Evolutionary conservation across 2,888 invertebrate genomes (phyloP), one percentile per base, ranked within the genome.

Genomic region (Pyrocoelia pectoralis): DNA sequence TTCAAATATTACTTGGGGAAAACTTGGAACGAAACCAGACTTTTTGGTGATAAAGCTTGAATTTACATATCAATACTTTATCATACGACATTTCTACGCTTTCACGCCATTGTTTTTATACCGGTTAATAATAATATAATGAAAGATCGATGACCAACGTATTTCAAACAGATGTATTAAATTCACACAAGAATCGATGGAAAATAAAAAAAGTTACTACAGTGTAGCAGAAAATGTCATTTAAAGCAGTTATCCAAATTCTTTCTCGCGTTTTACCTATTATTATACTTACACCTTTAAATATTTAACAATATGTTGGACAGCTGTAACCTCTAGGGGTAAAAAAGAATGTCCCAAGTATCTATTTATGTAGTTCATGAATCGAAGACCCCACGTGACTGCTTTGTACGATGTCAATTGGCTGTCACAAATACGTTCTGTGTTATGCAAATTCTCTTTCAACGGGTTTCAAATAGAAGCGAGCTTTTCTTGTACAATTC

Each of bases 331-430:
- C 71, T 70, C 69, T 70, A 75, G 72, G 77, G 77, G 76, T 73
- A 67, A 68, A 72, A 66, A 67, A 73, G 73, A 73, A 73, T 73
- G 74, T 73, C 74, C 76, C 75, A 77, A 78, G 80, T 80, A 80
- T 80, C 80, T 80, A 79, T 80, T 80, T 80, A 79, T 78, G 77
- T 79, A 78, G 78, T 79, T 78, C 76, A 77, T 80, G 78, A 80
- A 80, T 78, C 75, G 76, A 73, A 71, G 73, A 76, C 79, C 78
- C 79, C 80, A 80, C 80, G 80, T 79, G 81, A 80, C 81, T 76
- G 75, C 77, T 79, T 81, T 81, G 76, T 81, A 72, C 75, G 73
- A 73, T 76, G 80, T 81, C 81, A 81, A 81, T 81, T 81, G 81
- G 79, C 77, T 80, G 81, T 80, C 80, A 81, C 80, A 81, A 81